phyloP scores from a whole-genome alignment of 2,113 vertebrate species.

The Bolborhynchus lineola region DNA sequence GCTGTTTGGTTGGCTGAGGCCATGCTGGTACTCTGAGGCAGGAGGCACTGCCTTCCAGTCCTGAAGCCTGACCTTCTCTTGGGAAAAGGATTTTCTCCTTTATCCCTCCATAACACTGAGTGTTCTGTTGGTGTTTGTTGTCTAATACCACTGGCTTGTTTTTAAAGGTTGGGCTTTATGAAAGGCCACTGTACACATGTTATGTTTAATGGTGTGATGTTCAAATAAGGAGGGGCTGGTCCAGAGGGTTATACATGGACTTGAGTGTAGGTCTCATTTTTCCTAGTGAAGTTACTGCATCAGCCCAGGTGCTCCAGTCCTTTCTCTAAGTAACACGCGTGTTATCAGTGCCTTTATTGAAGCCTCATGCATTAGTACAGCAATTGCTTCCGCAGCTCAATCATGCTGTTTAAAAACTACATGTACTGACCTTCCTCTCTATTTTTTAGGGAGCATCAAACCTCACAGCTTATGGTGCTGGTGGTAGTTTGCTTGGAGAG shows the following conservation, averaged over 20 bases:
- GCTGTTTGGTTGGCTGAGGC: neutral
- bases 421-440: neutral
- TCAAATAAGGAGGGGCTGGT: neutral
- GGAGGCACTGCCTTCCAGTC: neutral
- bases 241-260: neutral
- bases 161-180: conserved; percentile 27
- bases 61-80: neutral
- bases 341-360: accelerated
- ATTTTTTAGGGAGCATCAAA: accelerated
- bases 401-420: neutral
- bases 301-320: neutral
- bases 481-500: neutral
- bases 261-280: neutral
- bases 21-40: neutral
- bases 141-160: neutral
- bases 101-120: accelerated
- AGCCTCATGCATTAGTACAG: neutral
- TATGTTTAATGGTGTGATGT: neutral
- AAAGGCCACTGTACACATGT: neutral
- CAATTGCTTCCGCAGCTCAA: neutral
- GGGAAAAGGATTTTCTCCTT: neutral
- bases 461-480: neutral
- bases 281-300: neutral
- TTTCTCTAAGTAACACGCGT: neutral
- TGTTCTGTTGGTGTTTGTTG: conserved; percentile 11